A percentile compares a stretch with the other conserved stretches of the same genome.
phyloP scores from a whole-genome alignment of 2,797 vertebrate genomes.

The Oryzias sinensis region DNA sequence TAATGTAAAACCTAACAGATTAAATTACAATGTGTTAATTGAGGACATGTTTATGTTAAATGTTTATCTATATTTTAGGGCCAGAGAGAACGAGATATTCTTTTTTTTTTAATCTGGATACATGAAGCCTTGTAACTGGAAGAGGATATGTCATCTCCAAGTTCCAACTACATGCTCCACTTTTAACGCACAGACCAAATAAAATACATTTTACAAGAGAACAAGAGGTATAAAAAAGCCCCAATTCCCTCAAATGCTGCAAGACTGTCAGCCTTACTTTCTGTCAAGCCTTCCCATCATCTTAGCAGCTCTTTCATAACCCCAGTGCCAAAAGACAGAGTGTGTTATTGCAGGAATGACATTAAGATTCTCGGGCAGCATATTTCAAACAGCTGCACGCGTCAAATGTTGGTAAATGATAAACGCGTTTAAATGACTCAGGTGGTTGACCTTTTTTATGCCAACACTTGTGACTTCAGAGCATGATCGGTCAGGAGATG shows the following conservation, averaged over 20 bases:
- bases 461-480: constrained; percentile 8
- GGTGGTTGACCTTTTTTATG: constrained; percentile 11
- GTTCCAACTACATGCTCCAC: too few species aligned
- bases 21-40: too few species aligned
- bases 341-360: constrained; percentile 23
- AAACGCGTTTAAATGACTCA: constrained; percentile 5
- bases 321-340: neutral
- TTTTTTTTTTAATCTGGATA: too few species aligned
- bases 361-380: neutral
- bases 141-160: too few species aligned
- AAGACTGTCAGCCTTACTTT: neutral
- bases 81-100: too few species aligned
- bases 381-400: neutral
- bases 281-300: neutral
- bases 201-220: constrained; percentile 13
- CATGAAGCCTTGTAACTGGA: too few species aligned
- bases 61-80: too few species aligned
- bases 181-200: neutral
- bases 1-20: too few species aligned
- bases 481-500: neutral
- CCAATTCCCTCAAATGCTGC: neutral
- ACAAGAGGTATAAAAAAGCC: constrained; percentile 3
- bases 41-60: too few species aligned
- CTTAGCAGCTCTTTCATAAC: constrained; percentile 6
- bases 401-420: constrained; percentile 14